Base-by-base conservation (phyloP, 2,797 vertebrate species). In the Poliocrania exsul region DNA sequence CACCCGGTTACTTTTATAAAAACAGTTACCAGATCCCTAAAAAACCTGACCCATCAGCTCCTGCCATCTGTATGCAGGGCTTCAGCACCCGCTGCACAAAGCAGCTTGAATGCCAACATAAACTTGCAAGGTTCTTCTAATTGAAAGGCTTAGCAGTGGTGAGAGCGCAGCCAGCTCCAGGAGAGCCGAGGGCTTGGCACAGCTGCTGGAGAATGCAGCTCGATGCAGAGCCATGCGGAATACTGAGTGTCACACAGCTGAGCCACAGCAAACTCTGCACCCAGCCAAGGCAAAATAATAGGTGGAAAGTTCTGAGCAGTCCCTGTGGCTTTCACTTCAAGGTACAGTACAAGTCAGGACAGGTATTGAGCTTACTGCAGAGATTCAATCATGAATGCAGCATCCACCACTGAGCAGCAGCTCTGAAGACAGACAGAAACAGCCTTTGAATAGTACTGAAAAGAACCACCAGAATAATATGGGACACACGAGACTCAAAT, bases 101-200 rank as follows among this genome's bases (percentile, higher is more conserved):
- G 80, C 88, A 61, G 56, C 66, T 18, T 44, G 78, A 87, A 88
- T 47, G 88, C 84, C 95, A 96, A 95, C 88, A 66, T 54, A 67
- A 94, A 93, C 92, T 86, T 61, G 78, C 79, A 64, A 91, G 89
- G 42, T 80, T 89, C 92, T 91, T 89, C 61, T 90, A 94, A 95
- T 23, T 81, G 88, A 91, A 92, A 86, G 66, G 53, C 67, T 95
- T 86, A 94, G 79, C 67, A 67, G 91, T 1, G 86, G 93, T 0
- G 2, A 81, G 75, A 81, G 53, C 0, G 0, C 83, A 92, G 93
- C 73, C 92, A 81, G 94, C 75, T 84, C 88, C 73, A 40, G 5
- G 28, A 65, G 92, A 85, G 88, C 61, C 84, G 80, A 94, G 50
- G 0, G 3, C 81, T n/a, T 56, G 38, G 81, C 72, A 81, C 18